Evolutionary conservation across 2,888 invertebrate genomes (phyloP), one percentile per base, ranked within the genome.

Genomic region (Meandrusa payeni): DNA sequence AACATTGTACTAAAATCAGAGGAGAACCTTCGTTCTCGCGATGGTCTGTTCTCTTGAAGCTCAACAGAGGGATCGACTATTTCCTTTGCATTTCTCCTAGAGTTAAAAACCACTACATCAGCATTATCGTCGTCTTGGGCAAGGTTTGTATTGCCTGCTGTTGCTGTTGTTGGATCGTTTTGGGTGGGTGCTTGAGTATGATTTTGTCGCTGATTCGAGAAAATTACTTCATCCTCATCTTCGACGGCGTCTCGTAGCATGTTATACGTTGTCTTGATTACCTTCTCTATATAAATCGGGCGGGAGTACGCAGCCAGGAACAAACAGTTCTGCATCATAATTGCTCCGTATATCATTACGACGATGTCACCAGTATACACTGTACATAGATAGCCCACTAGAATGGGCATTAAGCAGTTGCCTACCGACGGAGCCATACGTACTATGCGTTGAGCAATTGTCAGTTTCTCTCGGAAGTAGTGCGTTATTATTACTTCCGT

Each of bases 201-300:
- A 47, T 45, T 49, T 47, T 39, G 43, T 50, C 37, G 24, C 67
- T 78, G 78, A 50, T 82, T 85, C 0, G 89, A 86, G 53, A 89
- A 90, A 52, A 91, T 89, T 2, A 90, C 88, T 65, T 90, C 90
- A 52, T 91, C 91, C 9, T 89, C 89, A 34, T 89, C 89, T 43
- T 89, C 88, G 0, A 69, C 77, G 0, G 78, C 80, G 12, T 82
- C 87, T 41, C 82, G 59, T 1, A 88, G 58, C 71, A 81, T 81
- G 50, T 86, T 88, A 50, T 88, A 88, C 0, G 83, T 87, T 40
- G 70, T 69, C 54, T 73, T 68, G n/a, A 88, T 69, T 1, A 83
- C 82, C 47, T 61, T 78, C 55, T 83, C 85, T 39, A 88, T 81
- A 52, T 91, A 91, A 24, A 83, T 60, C 0, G 91, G 91, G 41